phyloP scores from a whole-genome alignment of 2,888 invertebrate species.

The Hydroisotoma schaefferi region DNA sequence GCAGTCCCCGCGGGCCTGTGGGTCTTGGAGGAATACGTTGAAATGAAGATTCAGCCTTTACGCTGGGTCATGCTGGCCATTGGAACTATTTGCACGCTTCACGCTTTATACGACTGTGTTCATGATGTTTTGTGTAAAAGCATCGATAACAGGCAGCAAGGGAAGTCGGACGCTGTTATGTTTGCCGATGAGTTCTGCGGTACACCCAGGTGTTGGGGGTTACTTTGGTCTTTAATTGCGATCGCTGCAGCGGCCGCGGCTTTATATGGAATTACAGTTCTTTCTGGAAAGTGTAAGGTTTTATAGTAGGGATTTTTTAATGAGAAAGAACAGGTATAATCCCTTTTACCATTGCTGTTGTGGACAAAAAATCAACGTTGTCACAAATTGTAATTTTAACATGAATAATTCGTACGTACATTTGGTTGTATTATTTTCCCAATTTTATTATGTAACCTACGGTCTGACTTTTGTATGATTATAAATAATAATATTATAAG shows the following conservation, averaged over 20 bases:
- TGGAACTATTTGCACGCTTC: conserved; percentile 42
- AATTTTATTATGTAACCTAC: too few species aligned
- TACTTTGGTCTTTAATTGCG: conserved; percentile 38
- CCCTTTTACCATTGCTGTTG: too few species aligned
- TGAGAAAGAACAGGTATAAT: too few species aligned
- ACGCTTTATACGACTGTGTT: conserved; percentile 40
- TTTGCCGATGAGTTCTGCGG: conserved; percentile 42
- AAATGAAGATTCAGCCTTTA: conserved; percentile 35
- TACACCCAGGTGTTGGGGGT: conserved; percentile 39
- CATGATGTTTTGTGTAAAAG: conserved; percentile 40
- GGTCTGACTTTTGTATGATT: too few species aligned
- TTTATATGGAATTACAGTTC: conserved; percentile 31
- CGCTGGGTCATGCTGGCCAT: conserved; percentile 35
- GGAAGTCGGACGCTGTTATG: conserved; percentile 41
- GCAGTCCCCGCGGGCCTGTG: conserved; percentile 34
- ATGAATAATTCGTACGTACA: too few species aligned
- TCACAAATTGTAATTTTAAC: too few species aligned
- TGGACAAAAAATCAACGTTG: too few species aligned
- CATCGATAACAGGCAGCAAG: conserved; percentile 35
- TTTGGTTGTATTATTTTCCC: too few species aligned
- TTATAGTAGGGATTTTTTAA: too few species aligned
- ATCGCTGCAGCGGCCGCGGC: conserved; percentile 24
- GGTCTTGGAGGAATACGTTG: conserved; percentile 37
- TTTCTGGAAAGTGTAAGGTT: conserved; percentile 28
- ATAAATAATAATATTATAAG: too few species aligned